phyloP scores from a whole-genome alignment of 2,797 vertebrate species.

The Eospalax fontanierii region DNA sequence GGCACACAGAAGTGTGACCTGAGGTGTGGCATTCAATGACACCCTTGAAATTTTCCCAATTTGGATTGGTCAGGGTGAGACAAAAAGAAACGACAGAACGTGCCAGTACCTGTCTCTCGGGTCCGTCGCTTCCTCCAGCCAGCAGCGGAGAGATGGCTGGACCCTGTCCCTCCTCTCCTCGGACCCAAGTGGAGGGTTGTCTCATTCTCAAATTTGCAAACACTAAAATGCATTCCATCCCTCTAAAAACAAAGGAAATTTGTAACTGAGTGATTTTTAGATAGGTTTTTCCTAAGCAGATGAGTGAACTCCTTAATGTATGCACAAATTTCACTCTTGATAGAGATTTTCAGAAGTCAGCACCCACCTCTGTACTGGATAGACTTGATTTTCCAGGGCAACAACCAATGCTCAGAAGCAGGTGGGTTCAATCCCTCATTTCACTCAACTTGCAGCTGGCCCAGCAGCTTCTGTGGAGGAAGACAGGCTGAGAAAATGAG shows the following conservation, averaged over 20 bases:
- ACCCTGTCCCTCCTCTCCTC: slow-evolving; percentile 8
- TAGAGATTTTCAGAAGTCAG: background rate
- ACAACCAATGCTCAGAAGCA: background rate
- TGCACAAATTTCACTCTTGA: background rate
- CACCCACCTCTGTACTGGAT: background rate
- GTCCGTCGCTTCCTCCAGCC: slow-evolving; percentile 27
- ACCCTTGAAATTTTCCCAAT: background rate
- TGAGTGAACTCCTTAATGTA: background rate
- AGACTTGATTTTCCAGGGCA: slow-evolving; percentile 13
- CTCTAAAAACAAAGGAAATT: slow-evolving; percentile 21
- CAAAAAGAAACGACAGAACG: background rate
- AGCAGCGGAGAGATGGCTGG: background rate
- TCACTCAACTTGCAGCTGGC: background rate
- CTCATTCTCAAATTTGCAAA: slow-evolving; percentile 27
- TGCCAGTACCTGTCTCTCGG: slow-evolving; percentile 21
- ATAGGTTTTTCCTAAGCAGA: slow-evolving; percentile 20
- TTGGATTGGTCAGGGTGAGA: background rate
- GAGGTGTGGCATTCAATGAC: background rate
- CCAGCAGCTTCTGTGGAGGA: slow-evolving; percentile 59
- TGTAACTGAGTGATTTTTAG: background rate
- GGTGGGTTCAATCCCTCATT: slow-evolving; percentile 36
- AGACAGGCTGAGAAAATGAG: slow-evolving; percentile 54
- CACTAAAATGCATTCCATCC: slow-evolving; percentile 76
- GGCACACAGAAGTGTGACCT: background rate
- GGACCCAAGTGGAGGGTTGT: background rate